Evolutionary conservation across 2,797 vertebrate species (phyloP).

Genomic region (Neomorphus geoffroyi): DNA sequence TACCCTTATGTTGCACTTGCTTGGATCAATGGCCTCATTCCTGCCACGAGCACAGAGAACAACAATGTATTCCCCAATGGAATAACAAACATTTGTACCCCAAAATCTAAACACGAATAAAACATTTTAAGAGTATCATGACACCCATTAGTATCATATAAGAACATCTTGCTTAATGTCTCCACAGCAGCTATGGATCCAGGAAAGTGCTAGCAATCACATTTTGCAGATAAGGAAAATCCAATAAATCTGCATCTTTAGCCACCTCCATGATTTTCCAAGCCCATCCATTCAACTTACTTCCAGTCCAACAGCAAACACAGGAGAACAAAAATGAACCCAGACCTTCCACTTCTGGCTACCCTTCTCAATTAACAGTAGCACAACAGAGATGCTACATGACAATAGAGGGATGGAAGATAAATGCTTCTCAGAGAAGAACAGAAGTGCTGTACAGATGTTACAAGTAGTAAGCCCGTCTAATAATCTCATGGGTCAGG

Average conservation of each 20-base stretch:
- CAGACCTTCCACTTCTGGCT: fast-evolving
- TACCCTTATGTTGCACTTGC: not conserved
- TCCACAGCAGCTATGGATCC: not conserved
- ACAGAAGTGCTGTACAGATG: not conserved
- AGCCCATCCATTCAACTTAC: too few species aligned
- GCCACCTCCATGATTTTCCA: not conserved
- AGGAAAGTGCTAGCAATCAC: not conserved
- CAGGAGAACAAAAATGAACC: not conserved
- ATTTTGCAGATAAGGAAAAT: not conserved
- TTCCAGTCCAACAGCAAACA: not conserved
- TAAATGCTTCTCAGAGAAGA: not conserved
- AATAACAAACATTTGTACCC: not conserved
- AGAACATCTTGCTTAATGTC: not conserved
- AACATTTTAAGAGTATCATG: not conserved
- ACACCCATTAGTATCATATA: not conserved
- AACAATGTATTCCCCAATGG: not conserved
- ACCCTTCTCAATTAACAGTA: not conserved
- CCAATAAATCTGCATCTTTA: not conserved
- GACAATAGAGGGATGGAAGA: not conserved
- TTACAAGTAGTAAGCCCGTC: not conserved
- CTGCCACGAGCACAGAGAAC: not conserved
- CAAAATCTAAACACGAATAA: not conserved
- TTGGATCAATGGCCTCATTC: not conserved
- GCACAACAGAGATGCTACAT: not conserved
- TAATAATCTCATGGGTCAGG: not conserved